phyloP scores from a whole-genome alignment of 1,140 invertebrate genomes.

The Hormaphis cornu region DNA sequence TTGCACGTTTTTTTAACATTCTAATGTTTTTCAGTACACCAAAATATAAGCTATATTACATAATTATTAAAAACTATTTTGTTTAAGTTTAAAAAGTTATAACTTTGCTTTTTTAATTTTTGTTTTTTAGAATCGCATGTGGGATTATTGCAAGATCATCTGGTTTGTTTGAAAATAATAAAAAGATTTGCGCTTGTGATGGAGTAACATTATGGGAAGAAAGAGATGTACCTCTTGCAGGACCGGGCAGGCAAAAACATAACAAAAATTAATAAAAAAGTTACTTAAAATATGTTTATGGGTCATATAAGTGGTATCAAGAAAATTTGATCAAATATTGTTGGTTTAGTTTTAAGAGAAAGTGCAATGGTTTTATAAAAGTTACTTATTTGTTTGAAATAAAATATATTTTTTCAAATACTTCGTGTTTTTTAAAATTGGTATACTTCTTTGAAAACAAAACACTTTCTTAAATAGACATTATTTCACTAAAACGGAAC shows the following conservation, averaged over 20 bases:
- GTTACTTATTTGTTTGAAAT: not conserved
- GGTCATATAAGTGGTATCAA: not conserved
- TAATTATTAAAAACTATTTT: too few relatives aligned
- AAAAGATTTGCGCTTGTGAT: conserved; percentile 73
- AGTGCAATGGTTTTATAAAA: not conserved
- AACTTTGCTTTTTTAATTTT: not conserved
- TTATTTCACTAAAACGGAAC: too few relatives aligned
- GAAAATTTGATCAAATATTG: not conserved
- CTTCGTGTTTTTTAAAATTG: not conserved
- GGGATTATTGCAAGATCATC: conserved; percentile 74
- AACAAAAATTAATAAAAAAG: not conserved
- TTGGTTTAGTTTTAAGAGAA: not conserved
- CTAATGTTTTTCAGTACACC: too few relatives aligned
- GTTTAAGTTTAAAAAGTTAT: not conserved
- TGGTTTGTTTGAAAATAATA: conserved; percentile 69
- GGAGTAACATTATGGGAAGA: conserved; percentile 73
- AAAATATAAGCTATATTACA: too few relatives aligned
- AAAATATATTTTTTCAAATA: not conserved
- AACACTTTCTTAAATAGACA: too few relatives aligned
- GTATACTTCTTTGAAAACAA: not conserved
- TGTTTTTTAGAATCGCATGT: conserved; percentile 52
- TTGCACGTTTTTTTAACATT: too few relatives aligned
- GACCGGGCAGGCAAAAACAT: conserved; percentile 19
- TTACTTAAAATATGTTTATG: not conserved
- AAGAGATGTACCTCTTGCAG: conserved; percentile 42